Base-by-base conservation (phyloP, 2,888 invertebrate genomes). In the Cecidostiba fungosa region DNA sequence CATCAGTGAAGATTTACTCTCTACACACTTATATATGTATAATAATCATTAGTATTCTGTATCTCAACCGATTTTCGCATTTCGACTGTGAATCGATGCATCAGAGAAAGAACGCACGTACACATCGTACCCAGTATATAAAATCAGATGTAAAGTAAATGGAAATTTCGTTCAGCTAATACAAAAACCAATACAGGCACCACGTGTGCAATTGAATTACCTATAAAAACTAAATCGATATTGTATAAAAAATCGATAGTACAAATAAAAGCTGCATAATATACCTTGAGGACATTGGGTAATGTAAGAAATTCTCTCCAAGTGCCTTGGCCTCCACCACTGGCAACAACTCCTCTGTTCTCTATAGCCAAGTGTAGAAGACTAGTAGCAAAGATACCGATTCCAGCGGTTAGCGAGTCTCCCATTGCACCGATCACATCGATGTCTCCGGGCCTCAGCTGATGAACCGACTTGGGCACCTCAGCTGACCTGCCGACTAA, bases 271-370 rank as follows among this genome's bases (percentile, higher is more conserved):
- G 4, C 8, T 12, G 2, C 5, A 10, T 10, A 3, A 0, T 36
- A 1, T 84, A 92, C 96, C 93, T 96, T 96, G 77, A 97, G 93
- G 88, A 97, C 96, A 90, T 97, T 97, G 0, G 96, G 96, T 47
- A 97, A 91, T 0, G 96, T 96, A 74, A 96, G 91, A 91, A 94
- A 96, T 90, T 96, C 94, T n/a, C 96, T 94, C 97, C 96, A 96
- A 0, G 95, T 95, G 43, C 94, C 95, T 91, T 96, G 95, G 0
- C 96, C 97, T 4, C 96, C 96, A 12, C 90, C 91, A 8, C 87
- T 76, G 3, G 89, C 90, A 0, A 89, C 59, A 3, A 87, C 89
- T 6, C 92, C 92, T 59, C 92, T 90, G 83, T 91, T 93, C 82
- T 92, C 92, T 47, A 92, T 91, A 0, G 90, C 70, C 0, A 95